These are phyloP conservation scores for Heterotis niloticus DNA, from an alignment of 2,113 vertebrate species.

Conservation along the genomic window DNA sequence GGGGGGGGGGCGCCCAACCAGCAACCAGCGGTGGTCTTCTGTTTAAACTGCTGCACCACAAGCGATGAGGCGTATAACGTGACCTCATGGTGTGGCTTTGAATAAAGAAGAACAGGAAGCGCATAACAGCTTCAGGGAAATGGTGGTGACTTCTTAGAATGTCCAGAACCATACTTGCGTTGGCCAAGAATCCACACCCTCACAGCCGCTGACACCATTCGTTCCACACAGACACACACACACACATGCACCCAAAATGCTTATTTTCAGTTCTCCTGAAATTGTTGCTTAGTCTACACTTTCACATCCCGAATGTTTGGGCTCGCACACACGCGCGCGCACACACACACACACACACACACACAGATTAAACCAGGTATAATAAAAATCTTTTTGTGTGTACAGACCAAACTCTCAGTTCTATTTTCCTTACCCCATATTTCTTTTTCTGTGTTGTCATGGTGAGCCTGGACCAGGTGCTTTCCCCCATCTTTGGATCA, in stretches of 20 bases:
- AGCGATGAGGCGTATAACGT: not conserved
- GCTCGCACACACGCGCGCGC: constrained; percentile 4
- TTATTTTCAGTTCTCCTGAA: constrained; percentile 29
- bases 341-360: not conserved
- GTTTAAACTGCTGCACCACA: not conserved
- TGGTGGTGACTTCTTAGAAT: constrained; percentile 27
- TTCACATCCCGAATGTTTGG: constrained; percentile 37
- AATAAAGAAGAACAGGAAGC: constrained; percentile 20
- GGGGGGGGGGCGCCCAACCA: no score
- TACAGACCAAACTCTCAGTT: not conserved
- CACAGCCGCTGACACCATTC: not conserved
- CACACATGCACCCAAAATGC: constrained; percentile 7
- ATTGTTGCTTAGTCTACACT: constrained; percentile 35
- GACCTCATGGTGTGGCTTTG: constrained; percentile 18
- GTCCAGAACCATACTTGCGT: constrained; percentile 15
- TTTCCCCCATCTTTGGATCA: not conserved
- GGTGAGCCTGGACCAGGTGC: not conserved
- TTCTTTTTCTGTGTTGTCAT: not conserved
- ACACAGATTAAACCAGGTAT: constrained; percentile 18
- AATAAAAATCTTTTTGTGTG: not conserved
- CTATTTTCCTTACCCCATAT: not conserved
- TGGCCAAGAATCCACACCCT: constrained; percentile 23
- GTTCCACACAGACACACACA: not conserved
- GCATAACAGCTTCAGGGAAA: not conserved
- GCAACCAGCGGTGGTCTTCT: not conserved